These are phyloP conservation scores for Pedionomus torquatus DNA, from an alignment of 2,113 vertebrate genomes.

Conservation along the genomic window DNA sequence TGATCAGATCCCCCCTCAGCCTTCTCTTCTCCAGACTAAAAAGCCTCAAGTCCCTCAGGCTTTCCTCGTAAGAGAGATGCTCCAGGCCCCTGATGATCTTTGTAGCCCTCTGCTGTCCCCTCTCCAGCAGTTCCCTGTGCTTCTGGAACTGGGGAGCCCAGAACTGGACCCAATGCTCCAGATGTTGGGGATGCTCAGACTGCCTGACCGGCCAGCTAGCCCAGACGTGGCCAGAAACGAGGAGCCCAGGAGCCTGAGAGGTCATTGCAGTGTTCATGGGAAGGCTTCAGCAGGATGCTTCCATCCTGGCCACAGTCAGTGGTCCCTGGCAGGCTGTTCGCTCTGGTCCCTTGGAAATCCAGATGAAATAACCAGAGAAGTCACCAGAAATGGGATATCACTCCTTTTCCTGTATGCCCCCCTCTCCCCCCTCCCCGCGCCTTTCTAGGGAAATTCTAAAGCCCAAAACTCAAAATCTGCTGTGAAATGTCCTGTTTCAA, in stretches of 20 bases:
- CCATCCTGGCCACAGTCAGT: fast-evolving
- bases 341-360: not conserved
- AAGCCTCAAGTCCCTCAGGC: too few relatives aligned
- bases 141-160: too few relatives aligned
- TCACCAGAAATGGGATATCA: not conserved
- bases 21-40: too few relatives aligned
- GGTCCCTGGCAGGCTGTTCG: fast-evolving
- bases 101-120: too few relatives aligned
- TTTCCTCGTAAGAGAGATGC: too few relatives aligned
- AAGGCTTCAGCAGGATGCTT: not conserved
- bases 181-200: not conserved
- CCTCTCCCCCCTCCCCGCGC: fast-evolving
- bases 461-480: not conserved
- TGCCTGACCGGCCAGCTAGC: not conserved
- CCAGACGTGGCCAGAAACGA: not conserved
- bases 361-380: not conserved
- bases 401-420: too few relatives aligned
- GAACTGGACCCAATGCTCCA: too few relatives aligned
- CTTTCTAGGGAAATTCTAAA: not conserved
- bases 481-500: not conserved
- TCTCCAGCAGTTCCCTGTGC: too few relatives aligned
- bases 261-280: not conserved
- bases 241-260: not conserved
- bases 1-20: too few relatives aligned
- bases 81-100: too few relatives aligned